These are phyloP conservation scores for Sternarchorhynchus goeldii DNA, from an alignment of 2,797 vertebrate genomes.

Conservation along the genomic window DNA sequence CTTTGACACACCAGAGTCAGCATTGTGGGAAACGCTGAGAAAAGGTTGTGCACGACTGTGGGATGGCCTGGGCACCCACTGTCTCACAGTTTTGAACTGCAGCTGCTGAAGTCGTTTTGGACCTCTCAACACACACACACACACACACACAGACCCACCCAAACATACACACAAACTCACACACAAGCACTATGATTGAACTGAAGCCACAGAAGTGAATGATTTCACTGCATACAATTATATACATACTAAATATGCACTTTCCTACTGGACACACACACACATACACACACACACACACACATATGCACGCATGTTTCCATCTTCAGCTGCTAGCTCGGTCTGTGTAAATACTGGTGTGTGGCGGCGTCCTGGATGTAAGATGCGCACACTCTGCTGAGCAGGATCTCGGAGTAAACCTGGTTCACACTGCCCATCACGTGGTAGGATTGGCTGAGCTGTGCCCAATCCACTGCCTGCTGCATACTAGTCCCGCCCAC, in stretches of 20 bases:
- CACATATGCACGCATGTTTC: constrained; percentile 23
- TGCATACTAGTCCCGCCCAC: constrained; percentile 63
- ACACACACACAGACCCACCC: constrained; percentile 58
- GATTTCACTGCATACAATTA: constrained; percentile 4
- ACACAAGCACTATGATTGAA: neutral
- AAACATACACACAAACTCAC: constrained; percentile 23
- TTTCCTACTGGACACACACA: neutral
- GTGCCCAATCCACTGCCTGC: constrained; percentile 66
- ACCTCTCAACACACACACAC: constrained; percentile 49
- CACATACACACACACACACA: constrained; percentile 7
- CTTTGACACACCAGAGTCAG: constrained; percentile 14
- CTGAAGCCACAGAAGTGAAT: too few relatives aligned
- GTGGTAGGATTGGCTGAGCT: constrained; percentile 77
- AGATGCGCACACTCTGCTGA: constrained; percentile 86
- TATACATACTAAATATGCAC: constrained; percentile 10
- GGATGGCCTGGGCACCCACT: neutral
- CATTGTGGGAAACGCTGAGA: constrained; percentile 26
- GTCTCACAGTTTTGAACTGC: constrained; percentile 33
- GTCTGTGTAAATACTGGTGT: constrained; percentile 47
- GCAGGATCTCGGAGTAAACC: constrained; percentile 94
- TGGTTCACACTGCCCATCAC: constrained; percentile 90
- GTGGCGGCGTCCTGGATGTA: constrained; percentile 53
- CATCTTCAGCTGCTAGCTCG: constrained; percentile 26
- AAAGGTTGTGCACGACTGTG: constrained; percentile 23
- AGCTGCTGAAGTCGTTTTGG: constrained; percentile 62